Evolutionary conservation across 2,797 vertebrate species (phyloP).

Genomic region (Propithecus perrieri): DNA sequence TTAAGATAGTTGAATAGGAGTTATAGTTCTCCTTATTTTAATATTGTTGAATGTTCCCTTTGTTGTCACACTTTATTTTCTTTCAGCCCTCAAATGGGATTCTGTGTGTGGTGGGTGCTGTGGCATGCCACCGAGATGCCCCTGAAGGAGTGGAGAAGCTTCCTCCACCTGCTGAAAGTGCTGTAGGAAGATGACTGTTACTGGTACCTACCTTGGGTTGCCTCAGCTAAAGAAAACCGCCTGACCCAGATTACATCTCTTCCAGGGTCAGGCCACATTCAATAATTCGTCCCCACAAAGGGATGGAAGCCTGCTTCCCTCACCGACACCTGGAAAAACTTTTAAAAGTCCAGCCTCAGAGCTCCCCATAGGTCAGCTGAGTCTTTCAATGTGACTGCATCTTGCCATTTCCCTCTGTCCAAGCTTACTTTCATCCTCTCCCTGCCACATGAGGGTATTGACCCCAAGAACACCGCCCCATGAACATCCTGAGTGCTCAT

Average conservation of each 20-base stretch:
- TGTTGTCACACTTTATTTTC: background rate
- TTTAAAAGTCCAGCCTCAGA: background rate
- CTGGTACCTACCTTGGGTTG: accelerated
- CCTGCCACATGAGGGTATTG: accelerated
- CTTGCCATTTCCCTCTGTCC: background rate
- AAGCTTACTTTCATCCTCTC: accelerated
- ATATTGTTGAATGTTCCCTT: background rate
- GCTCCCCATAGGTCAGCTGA: accelerated
- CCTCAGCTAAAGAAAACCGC: background rate
- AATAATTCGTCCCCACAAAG: accelerated
- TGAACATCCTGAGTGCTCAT: background rate
- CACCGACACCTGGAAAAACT: background rate
- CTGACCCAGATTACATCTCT: background rate
- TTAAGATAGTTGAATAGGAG: background rate
- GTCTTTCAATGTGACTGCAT: background rate
- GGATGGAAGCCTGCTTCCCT: accelerated
- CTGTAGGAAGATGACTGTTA: background rate
- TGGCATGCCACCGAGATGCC: accelerated
- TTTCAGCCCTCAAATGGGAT: background rate
- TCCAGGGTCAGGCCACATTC: background rate
- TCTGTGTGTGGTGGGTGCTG: background rate
- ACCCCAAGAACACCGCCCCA: accelerated
- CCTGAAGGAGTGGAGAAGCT: background rate
- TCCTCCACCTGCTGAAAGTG: background rate
- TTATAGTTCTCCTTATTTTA: background rate